Percentiles rank a stretch among this genome's conserved stretches.
Conservation (phyloP, 2,888 invertebrate species). For the Spodoptera littoralis region DNA sequence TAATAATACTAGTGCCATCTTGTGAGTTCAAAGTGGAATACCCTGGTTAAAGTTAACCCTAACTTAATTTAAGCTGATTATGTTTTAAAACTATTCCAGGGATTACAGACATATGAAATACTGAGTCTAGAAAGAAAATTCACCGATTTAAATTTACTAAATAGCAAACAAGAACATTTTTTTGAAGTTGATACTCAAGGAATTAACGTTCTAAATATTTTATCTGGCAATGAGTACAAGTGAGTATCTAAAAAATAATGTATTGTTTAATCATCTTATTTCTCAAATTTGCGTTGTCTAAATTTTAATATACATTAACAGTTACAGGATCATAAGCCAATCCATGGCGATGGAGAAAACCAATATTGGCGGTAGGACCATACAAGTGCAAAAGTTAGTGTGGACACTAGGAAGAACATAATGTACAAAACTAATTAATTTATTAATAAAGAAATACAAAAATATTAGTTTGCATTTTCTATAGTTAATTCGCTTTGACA, state of each 20-base stretch:
- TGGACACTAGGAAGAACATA: slow-evolving; percentile 73
- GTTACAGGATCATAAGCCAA: slow-evolving; percentile 80
- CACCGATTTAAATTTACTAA: slow-evolving; percentile 57
- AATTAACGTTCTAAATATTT: slow-evolving; percentile 72
- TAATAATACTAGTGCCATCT: too few relatives aligned
- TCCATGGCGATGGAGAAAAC: slow-evolving; percentile 84
- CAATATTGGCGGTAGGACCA: slow-evolving; percentile 80
- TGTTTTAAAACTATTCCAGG: slow-evolving; percentile 60
- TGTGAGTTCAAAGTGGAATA: too few relatives aligned
- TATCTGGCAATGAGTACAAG: slow-evolving; percentile 65
- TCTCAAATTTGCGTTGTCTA: too few relatives aligned
- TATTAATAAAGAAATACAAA: slow-evolving; percentile 58
- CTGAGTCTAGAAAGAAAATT: slow-evolving; percentile 63
- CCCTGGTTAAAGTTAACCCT: too few relatives aligned
- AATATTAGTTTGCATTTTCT: slow-evolving; percentile 74
- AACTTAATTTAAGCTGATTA: too few relatives aligned
- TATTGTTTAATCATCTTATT: too few relatives aligned
- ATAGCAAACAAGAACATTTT: slow-evolving; percentile 63
- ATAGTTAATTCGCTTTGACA: slow-evolving; percentile 83
- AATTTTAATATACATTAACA: slow-evolving; percentile 36
- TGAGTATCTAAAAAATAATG: slow-evolving; percentile 52
- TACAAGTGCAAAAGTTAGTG: slow-evolving; percentile 79
- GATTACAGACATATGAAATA: slow-evolving; percentile 63
- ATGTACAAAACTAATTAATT: slow-evolving; percentile 49
- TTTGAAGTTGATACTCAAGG: slow-evolving; percentile 78